Evolutionary conservation across 30 jellyfish, hydroid and myxozoan genomes (phyloP), one percentile per base, ranked within the genome.

Genomic region (Turritopsis dohrnii): DNA sequence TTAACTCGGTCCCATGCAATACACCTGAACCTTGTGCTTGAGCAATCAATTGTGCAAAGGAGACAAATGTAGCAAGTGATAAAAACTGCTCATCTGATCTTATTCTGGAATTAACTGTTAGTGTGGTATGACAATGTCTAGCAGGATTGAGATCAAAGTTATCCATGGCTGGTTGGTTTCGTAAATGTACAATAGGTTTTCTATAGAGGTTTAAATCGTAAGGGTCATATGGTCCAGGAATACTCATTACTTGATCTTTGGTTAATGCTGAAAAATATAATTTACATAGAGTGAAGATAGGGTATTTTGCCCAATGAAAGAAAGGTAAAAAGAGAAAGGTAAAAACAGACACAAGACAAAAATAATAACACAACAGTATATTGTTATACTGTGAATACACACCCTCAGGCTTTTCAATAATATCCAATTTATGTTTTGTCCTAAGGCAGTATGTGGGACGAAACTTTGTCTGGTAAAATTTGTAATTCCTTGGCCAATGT

Each of bases 141-240:
- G 30, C 84, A 19, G 85, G 89, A 52, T 76, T 76, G 28, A 8
- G 41, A 0, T 60, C 21, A 21, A 27, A 66, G 29, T 65, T 26
- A 52, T 79, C 83, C 72, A 25, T 31, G 16, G 88, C 95, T 66
- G 95, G 95, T 24, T 72, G 72, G 28, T 28, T 73, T 20, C 54
- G 83, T 60, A 92, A 76, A 29, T 84, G 89, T 23, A 87, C 84
- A n/a, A 92, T 72, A 71, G 95, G 82, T 52, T 72, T 76, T 28
- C 80, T 80, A 72, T n/a, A 92, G 52, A 93, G 81, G 19, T 89
- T 88, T 60, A 92, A 86, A 21, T 82, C 79, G 52, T 92, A 87
- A 8, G 96, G 79, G 54, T 76, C 87, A 81, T 71, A 92, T 19
- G 97, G 97, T 1, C 97, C 97, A 29, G 97, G 97, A 88, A 92